Conservation (phyloP, 1,140 invertebrate species). For the Caenorhabditis brenneri region DNA sequence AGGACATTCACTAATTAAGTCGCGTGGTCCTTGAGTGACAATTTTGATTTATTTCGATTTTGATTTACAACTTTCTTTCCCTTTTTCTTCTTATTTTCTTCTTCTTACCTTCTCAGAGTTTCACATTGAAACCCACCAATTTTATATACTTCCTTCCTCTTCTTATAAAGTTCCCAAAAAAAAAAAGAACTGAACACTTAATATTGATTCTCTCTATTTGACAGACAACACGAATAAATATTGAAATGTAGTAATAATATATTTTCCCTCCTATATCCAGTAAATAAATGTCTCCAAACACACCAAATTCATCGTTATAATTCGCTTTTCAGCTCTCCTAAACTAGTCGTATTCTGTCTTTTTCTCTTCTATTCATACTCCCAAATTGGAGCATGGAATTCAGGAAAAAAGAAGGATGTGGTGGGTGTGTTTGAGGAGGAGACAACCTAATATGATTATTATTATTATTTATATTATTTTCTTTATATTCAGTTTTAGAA, state of each 20-base stretch:
- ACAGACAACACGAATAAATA: too few relatives aligned
- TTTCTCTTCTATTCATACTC: slow-evolving; percentile 11
- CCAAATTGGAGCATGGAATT: neutral
- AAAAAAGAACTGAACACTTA: too few relatives aligned
- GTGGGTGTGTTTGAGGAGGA: neutral
- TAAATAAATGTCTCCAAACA: neutral
- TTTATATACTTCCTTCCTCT: neutral
- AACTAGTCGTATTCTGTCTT: neutral
- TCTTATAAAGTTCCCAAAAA: too few relatives aligned
- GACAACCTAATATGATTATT: slow-evolving; percentile 18
- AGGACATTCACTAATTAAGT: neutral
- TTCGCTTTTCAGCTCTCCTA: slow-evolving; percentile 5
- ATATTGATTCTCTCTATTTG: too few relatives aligned
- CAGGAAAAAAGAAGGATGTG: neutral
- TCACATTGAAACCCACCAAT: neutral
- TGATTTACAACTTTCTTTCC: neutral
- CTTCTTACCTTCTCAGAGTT: neutral
- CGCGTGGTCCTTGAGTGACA: neutral
- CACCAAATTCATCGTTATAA: slow-evolving; percentile 9
- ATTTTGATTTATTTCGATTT: slow-evolving; percentile 1
- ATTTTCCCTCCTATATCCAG: neutral
- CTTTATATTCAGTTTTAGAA: too few relatives aligned
- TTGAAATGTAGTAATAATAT: neutral
- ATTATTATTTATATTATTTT: neutral
- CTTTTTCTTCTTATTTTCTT: too few relatives aligned